Conservation (phyloP, 2,888 invertebrate genomes). For the Brachyptera risi region DNA sequence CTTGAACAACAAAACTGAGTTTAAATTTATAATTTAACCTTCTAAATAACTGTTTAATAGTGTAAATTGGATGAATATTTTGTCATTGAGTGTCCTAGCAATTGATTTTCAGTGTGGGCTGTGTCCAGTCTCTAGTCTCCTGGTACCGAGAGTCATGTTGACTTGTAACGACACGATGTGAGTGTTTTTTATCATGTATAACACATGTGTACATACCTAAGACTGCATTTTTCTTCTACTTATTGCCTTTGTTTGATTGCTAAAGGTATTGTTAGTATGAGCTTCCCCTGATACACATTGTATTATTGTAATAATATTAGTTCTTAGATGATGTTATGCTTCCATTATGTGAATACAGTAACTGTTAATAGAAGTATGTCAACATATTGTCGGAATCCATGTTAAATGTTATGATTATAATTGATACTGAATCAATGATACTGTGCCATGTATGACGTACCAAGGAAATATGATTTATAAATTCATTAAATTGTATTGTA, state of each 20-base stretch:
- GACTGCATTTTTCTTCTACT: conserved; percentile 12
- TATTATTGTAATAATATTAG: conserved; percentile 15
- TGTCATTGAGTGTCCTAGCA: too few relatives aligned
- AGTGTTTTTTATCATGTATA: conserved; percentile 16
- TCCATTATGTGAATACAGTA: conserved; percentile 11
- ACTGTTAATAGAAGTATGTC: neutral
- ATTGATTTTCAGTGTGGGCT: too few relatives aligned
- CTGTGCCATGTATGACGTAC: neutral
- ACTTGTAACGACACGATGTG: too few relatives aligned
- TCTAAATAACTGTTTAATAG: too few relatives aligned
- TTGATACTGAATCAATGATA: neutral
- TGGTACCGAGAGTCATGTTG: too few relatives aligned
- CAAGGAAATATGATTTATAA: too few relatives aligned
- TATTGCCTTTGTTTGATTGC: neutral
- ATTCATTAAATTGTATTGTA: too few relatives aligned
- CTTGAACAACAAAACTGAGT: too few relatives aligned
- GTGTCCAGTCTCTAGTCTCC: too few relatives aligned
- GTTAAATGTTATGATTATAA: conserved; percentile 11
- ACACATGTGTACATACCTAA: conserved; percentile 11
- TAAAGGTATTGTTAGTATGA: conserved; percentile 13
- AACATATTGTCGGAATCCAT: conserved; percentile 5
- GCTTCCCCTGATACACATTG: conserved; percentile 15
- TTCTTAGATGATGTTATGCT: conserved; percentile 13
- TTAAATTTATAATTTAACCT: too few relatives aligned
- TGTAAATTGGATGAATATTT: too few relatives aligned